These are phyloP conservation scores for Mactromeris polynyma DNA, from an alignment of 2,888 invertebrate species.

Conservation along the genomic window DNA sequence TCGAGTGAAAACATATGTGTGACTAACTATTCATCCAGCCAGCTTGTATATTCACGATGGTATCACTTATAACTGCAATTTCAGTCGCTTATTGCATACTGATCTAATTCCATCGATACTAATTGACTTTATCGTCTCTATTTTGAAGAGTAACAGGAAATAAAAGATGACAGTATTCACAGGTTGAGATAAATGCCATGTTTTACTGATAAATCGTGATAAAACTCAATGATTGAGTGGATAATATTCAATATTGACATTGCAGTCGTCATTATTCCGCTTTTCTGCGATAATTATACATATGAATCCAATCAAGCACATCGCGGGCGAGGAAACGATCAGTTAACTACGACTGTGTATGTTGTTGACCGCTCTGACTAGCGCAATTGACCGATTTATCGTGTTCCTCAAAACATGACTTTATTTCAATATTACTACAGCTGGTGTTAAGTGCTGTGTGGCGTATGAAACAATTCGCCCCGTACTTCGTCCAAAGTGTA, in stretches of 20 bases:
- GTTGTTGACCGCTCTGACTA: neutral
- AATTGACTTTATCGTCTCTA: neutral
- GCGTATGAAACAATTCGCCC: no score
- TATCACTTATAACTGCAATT: neutral
- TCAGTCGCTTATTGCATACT: neutral
- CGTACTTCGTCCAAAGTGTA: no score
- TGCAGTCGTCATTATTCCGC: neutral
- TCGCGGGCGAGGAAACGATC: neutral
- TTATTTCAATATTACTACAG: no score
- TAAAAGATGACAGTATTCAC: neutral
- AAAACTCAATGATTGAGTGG: neutral
- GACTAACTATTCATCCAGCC: no score
- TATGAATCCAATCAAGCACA: neutral
- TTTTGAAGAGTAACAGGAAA: constrained; percentile 9
- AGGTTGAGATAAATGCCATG: neutral
- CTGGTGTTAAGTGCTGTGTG: no score
- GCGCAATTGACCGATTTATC: no score
- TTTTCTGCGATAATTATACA: neutral
- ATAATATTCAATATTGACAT: constrained; percentile 3
- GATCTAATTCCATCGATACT: neutral
- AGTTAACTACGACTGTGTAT: neutral
- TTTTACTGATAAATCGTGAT: constrained; percentile 5
- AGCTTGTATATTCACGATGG: no score
- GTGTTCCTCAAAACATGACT: no score
- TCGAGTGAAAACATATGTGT: no score